phyloP scores from a whole-genome alignment of 2,888 invertebrate species.

The Ennomos quercinarius region DNA sequence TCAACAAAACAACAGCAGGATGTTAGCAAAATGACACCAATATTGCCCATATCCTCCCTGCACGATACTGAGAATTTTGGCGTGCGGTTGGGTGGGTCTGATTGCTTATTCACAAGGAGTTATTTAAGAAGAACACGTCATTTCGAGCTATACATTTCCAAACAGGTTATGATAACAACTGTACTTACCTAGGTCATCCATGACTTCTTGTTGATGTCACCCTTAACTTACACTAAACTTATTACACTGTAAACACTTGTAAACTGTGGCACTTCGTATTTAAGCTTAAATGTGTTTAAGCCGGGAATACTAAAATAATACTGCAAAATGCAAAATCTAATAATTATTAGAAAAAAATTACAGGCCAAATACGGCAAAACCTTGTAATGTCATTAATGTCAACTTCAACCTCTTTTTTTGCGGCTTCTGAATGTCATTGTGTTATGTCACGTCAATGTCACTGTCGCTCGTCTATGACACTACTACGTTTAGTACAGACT shows the following conservation, averaged over 20 bases:
- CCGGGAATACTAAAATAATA: conserved; percentile 50
- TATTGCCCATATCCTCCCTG: not conserved
- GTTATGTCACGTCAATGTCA: too few species aligned
- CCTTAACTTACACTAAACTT: conserved; percentile 34
- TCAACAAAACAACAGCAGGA: conserved; percentile 11
- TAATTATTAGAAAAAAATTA: conserved; percentile 50
- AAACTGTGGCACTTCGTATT: conserved; percentile 42
- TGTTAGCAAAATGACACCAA: conserved; percentile 26
- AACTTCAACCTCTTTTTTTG: too few species aligned
- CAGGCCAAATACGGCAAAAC: conserved; percentile 62
- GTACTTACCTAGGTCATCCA: conserved; percentile 80
- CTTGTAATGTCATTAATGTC: too few species aligned
- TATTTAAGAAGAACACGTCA: conserved; percentile 76
- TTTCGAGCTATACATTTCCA: conserved; percentile 54
- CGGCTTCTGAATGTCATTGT: too few species aligned
- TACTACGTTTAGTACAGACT: too few species aligned
- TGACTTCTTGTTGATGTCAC: conserved; percentile 47
- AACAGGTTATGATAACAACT: conserved; percentile 83
- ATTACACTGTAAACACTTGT: conserved; percentile 38
- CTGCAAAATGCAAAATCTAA: conserved; percentile 46
- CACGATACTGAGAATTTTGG: conserved; percentile 19
- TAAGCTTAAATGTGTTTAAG: conserved; percentile 41
- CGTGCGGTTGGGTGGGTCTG: conserved; percentile 29
- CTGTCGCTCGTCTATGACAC: too few species aligned
- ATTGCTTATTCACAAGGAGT: conserved; percentile 49